phyloP scores from a whole-genome alignment of 2,888 invertebrate species.

The Timema cristinae region DNA sequence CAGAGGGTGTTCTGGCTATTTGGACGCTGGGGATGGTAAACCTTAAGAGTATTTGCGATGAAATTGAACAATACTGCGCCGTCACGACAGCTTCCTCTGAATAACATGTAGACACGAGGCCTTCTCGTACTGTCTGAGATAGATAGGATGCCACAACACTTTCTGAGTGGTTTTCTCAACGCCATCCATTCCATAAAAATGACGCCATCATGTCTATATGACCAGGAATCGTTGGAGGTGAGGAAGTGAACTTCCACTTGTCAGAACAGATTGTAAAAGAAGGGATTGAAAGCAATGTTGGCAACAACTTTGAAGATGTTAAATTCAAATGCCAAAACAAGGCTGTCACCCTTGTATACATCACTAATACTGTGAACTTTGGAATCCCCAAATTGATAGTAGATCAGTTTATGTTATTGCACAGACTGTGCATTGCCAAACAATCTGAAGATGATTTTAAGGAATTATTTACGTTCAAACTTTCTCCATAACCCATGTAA shows the following conservation, averaged over 20 bases:
- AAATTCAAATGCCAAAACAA: conserved; percentile 28
- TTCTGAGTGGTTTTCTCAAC: neutral
- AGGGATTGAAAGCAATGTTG: conserved; percentile 25
- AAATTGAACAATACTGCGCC: no score
- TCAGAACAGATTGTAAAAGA: conserved; percentile 26
- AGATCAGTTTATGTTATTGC: conserved; percentile 9
- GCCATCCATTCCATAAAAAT: neutral
- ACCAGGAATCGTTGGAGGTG: conserved; percentile 28
- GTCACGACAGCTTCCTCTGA: neutral
- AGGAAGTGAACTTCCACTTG: conserved; percentile 32
- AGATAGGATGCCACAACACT: neutral
- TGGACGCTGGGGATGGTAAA: no score
- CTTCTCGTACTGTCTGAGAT: neutral
- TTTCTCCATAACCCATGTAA: no score
- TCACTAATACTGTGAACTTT: neutral
- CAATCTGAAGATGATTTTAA: neutral
- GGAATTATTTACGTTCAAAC: neutral
- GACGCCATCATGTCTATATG: conserved; percentile 7
- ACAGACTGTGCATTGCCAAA: conserved; percentile 16
- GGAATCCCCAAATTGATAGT: neutral
- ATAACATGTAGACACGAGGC: neutral
- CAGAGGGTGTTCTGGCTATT: no score
- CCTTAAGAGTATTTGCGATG: no score
- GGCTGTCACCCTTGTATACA: neutral
- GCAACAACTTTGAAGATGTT: conserved; percentile 27